Evolutionary conservation across 2,797 vertebrate genomes (phyloP).

Genomic region (Liasis olivaceus): DNA sequence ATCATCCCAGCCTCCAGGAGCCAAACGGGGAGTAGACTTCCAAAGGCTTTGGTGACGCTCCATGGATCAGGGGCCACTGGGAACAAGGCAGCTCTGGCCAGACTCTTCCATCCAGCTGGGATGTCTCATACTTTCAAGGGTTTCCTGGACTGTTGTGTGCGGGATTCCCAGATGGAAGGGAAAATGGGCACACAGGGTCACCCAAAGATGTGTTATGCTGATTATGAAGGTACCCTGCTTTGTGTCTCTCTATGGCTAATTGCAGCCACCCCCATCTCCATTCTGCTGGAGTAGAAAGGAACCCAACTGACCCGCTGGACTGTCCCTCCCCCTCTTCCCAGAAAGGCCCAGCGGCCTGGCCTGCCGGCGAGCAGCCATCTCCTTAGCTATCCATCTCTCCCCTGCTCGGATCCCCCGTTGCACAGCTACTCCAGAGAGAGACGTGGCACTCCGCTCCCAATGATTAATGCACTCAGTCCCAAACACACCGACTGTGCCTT

Average conservation of each 20-base stretch:
- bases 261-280: neutral
- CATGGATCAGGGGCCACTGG: neutral
- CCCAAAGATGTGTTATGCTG: neutral
- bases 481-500: neutral
- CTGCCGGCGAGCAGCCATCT: neutral
- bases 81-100: neutral
- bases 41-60: too few relatives aligned
- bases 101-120: too few relatives aligned
- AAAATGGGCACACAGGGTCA: neutral
- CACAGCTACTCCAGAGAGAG: neutral
- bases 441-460: neutral
- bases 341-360: neutral
- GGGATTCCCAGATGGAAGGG: neutral
- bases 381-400: neutral
- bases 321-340: neutral
- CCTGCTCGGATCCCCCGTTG: neutral
- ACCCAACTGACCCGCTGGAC: neutral
- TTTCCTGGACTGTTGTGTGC: neutral
- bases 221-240: neutral
- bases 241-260: neutral
- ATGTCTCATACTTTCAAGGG: neutral
- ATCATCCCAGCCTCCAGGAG: too few relatives aligned
- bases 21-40: too few relatives aligned
- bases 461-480: slow-evolving; percentile 43
- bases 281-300: neutral